Conservation (phyloP, 2,888 invertebrate species). For the Zhuqinia jingwanae region DNA sequence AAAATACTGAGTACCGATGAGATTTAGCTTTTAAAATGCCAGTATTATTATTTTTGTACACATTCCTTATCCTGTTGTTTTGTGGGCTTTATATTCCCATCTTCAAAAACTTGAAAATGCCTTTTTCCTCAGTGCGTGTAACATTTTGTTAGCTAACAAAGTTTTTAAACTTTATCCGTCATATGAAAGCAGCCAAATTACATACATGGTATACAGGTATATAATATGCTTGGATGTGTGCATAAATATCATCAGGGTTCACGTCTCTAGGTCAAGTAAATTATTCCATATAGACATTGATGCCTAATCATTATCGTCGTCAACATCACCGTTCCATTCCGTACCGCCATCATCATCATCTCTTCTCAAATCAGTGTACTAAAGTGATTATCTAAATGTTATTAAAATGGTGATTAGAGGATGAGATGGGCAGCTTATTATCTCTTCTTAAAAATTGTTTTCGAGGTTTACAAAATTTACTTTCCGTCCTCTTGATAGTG, state of each 20-base stretch:
- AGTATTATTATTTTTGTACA: no score
- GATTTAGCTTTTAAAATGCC: no score
- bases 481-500: neutral
- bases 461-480: no score
- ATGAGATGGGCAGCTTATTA: slow-evolving; percentile 56
- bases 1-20: no score
- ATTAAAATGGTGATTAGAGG: slow-evolving; percentile 60
- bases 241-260: neutral
- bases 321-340: slow-evolving; percentile 30
- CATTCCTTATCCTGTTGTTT: no score
- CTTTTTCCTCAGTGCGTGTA: no score
- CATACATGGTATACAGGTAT: neutral
- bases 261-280: slow-evolving; percentile 49
- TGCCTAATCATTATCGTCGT: slow-evolving; percentile 44
- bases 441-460: slow-evolving; percentile 26
- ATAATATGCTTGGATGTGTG: no score
- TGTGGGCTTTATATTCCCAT: no score
- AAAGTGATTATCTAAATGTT: slow-evolving; percentile 61
- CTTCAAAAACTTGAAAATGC: no score
- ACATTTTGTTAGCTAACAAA: no score
- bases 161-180: no score
- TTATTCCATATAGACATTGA: slow-evolving; percentile 31
- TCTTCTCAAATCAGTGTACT: neutral
- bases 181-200: no score
- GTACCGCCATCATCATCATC: slow-evolving; percentile 18